Evolutionary conservation across 2,113 vertebrate genomes (phyloP), one percentile per base, ranked within the genome.

Genomic region (Osmerus mordax): DNA sequence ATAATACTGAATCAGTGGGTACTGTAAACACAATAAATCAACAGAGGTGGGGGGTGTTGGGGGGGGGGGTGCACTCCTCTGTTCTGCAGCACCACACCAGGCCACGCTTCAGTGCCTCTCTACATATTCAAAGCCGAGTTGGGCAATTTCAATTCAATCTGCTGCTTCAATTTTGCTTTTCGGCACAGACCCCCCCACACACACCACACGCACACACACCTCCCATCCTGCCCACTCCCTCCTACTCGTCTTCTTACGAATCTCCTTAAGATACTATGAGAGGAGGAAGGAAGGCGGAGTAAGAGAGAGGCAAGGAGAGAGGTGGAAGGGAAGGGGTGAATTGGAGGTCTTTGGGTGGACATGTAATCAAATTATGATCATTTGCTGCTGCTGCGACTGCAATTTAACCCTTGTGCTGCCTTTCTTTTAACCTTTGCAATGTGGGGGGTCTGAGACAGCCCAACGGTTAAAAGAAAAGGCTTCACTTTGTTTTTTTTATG

Each of bases 1-100:
- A 73, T 66, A 41, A 73, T 65, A 56, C 54, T 54, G 64, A 73
- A 73, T 73, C 71, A 65, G 63, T 73, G 71, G 52, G 18, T 66
- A 73, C 62, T 65, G 71, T 66, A 73, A 73, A 73, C 71, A 73
- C 71, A 55, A 73, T 73, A 65, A 66, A 73, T 73, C 71, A 73
- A 73, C 59, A 36, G 66, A 16, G 29, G 32, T 19, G 47, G 66
- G 21, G 51, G 51, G 19, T 16, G 62, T 3, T 13, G 25, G 62
- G 12, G 64, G 18, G 63, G 29, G 63, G 6, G 63, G 32, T 1
- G 29, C 14, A 4, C 29, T 28, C 2, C 29, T 29, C 63, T n/a
- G 28, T 36, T 64, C 62, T 64, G 62, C 62, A 14, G 62, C 62
- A 28, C 62, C 62, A 64, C 55, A 32, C 25, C 19, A 18, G 19